Evolutionary conservation across 2,888 invertebrate genomes (phyloP).

Genomic region (Spicauda simplicius): DNA sequence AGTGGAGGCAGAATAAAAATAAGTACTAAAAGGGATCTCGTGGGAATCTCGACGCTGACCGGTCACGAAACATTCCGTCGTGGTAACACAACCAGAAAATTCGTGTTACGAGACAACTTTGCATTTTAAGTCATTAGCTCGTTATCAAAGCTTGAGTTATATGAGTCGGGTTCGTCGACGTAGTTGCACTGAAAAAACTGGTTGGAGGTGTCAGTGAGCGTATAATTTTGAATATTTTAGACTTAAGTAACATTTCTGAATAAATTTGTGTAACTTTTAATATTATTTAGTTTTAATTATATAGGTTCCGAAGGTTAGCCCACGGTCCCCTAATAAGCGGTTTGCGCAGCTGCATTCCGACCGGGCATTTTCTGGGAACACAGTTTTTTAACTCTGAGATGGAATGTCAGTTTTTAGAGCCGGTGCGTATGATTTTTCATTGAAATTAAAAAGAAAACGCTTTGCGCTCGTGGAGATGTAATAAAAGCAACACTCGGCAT

Average conservation of each 20-base stretch:
- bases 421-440: constrained; percentile 76
- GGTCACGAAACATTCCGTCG: constrained; percentile 54
- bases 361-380: constrained; percentile 74
- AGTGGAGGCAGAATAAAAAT: constrained; percentile 43
- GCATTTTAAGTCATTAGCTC: constrained; percentile 31
- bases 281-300: not conserved
- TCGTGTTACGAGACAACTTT: constrained; percentile 23
- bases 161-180: constrained; percentile 9
- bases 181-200: constrained; percentile 6
- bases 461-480: constrained; percentile 50
- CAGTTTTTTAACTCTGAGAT: constrained; percentile 63
- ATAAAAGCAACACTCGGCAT: constrained; percentile 63
- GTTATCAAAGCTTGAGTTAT: constrained; percentile 20
- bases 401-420: constrained; percentile 71
- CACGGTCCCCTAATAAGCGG: constrained; percentile 66
- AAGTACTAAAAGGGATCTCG: constrained; percentile 45
- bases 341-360: constrained; percentile 70
- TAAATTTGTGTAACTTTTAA: constrained; percentile 39
- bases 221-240: constrained; percentile 3
- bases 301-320: constrained; percentile 27
- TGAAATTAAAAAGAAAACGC: constrained; percentile 74
- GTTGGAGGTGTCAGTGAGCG: not conserved
- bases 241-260: not conserved
- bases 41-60: constrained; percentile 51
- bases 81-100: constrained; percentile 11